Base-by-base conservation (phyloP, 2,797 vertebrate species). In the Gallirallus australis region DNA sequence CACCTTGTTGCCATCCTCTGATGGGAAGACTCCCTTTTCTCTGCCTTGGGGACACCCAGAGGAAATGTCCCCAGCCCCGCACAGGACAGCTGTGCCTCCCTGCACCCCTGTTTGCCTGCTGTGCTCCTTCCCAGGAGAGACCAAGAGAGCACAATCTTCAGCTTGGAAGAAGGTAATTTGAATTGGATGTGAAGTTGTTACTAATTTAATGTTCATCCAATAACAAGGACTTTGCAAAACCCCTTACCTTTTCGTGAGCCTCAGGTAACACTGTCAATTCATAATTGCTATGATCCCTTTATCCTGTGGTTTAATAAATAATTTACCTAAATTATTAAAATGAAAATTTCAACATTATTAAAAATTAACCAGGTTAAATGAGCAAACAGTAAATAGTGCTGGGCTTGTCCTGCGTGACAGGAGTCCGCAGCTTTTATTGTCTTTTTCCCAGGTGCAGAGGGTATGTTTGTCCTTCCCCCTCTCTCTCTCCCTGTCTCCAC, bases 311-410 rank as follows among this genome's bases (percentile, higher is more conserved):
- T 98, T 97, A 97, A 98, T 98, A 98, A 98, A 98, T 98, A 98
- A 98, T 98, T 98, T 98, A 98, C 96, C 94, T 98, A 97, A 98
- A 98, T 98, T 98, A 98, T 98, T 98, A 98, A 98, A 98, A 98
- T 96, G 97, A 98, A 98, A 98, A 98, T 98, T 97, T 98, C 98
- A 98, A 98, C 97, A 98, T 97, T 97, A 98, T 98, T 98, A 98
- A 98, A 98, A 98, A 98, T 98, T 98, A 98, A 98, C 97, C 95
- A 98, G 94, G 97, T 97, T 98, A 98, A 98, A 98, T 97, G 97
- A 98, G 97, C 96, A 97, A 94, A 95, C 96, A 96, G 97, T 98
- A 98, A 98, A 98, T 97, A 98, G 95, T 90, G 90, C 95, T 89
- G 97, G 96, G 94, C 96, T 96, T 96, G 96, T 97, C 95, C 91